phyloP scores from a whole-genome alignment of 2,888 invertebrate species.

The Philereme transversata region DNA sequence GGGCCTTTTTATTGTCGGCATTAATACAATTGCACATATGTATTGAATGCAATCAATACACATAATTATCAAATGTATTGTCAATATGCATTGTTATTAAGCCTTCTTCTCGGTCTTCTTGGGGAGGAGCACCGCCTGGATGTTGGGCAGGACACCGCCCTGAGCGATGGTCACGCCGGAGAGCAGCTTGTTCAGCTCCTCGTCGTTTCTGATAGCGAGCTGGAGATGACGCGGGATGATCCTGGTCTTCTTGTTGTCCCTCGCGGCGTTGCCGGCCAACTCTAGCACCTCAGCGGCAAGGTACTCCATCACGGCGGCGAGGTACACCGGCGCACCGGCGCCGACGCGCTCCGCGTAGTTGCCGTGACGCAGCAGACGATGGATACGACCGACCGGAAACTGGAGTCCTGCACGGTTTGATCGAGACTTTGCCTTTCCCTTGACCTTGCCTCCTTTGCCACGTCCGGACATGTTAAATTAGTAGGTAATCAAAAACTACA shows the following conservation, averaged over 20 bases:
- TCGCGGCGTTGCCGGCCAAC: constrained; percentile 78
- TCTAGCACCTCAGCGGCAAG: constrained; percentile 74
- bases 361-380: constrained; percentile 82
- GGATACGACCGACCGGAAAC: constrained; percentile 78
- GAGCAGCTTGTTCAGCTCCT: constrained; percentile 90
- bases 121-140: constrained; percentile 89
- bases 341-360: constrained; percentile 74
- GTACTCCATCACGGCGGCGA: constrained; percentile 85
- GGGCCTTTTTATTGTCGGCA: not conserved
- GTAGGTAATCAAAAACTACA: not conserved
- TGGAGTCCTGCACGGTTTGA: constrained; percentile 82
- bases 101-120: constrained; percentile 82
- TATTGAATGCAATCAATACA: not conserved
- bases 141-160: constrained; percentile 92
- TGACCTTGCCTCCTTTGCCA: constrained; percentile 8
- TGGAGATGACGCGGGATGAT: constrained; percentile 91
- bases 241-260: constrained; percentile 86
- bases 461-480: constrained; percentile 1
- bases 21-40: not conserved
- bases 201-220: constrained; percentile 90
- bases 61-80: too few relatives aligned
- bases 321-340: constrained; percentile 71
- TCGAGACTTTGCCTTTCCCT: constrained; percentile 35
- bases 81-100: too few relatives aligned
- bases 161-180: constrained; percentile 91